A percentile compares a stretch with the other conserved stretches of the same genome.
phyloP scores from a whole-genome alignment of 2,888 invertebrate species.

The Ornithoptera priamus region DNA sequence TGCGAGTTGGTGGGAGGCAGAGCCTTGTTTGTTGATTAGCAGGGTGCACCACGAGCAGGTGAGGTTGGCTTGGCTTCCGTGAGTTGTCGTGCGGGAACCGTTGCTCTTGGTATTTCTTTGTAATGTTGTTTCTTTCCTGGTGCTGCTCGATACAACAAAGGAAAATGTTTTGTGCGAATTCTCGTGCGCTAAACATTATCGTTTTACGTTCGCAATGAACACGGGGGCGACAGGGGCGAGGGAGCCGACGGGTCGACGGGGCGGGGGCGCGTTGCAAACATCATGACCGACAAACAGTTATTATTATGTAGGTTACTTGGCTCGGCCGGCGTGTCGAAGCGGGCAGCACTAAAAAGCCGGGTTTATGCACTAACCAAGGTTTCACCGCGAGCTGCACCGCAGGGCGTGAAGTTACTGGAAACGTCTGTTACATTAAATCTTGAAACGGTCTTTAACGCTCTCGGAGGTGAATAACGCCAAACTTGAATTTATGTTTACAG shows the following conservation, averaged over 20 bases:
- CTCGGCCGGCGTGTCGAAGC: constrained; percentile 34
- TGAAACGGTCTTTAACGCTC: neutral
- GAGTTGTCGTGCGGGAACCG: no score
- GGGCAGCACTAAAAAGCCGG: constrained; percentile 41
- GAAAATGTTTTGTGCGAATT: neutral
- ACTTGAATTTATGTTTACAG: no score
- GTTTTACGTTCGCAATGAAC: constrained; percentile 33
- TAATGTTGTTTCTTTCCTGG: neutral
- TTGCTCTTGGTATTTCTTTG: no score
- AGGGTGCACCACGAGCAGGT: no score
- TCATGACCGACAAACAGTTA: constrained; percentile 37
- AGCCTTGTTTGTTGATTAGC: no score
- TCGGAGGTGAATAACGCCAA: neutral
- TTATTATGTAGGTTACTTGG: constrained; percentile 54
- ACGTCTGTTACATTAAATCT: neutral
- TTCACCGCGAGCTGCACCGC: constrained; percentile 34
- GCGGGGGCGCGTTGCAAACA: constrained; percentile 29
- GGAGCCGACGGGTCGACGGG: constrained; percentile 34
- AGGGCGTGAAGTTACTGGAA: constrained; percentile 31
- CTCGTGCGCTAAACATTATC: constrained; percentile 5
- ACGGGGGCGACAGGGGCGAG: constrained; percentile 31
- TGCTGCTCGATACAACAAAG: neutral
- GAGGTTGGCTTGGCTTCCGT: no score
- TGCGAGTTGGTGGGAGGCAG: no score
- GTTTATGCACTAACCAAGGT: constrained; percentile 47